Evolutionary conservation across 37 sponge, comb jelly and placozoan genomes (phyloP), one percentile per base, ranked within the genome.

Genomic region (Hormiphora californensis): DNA sequence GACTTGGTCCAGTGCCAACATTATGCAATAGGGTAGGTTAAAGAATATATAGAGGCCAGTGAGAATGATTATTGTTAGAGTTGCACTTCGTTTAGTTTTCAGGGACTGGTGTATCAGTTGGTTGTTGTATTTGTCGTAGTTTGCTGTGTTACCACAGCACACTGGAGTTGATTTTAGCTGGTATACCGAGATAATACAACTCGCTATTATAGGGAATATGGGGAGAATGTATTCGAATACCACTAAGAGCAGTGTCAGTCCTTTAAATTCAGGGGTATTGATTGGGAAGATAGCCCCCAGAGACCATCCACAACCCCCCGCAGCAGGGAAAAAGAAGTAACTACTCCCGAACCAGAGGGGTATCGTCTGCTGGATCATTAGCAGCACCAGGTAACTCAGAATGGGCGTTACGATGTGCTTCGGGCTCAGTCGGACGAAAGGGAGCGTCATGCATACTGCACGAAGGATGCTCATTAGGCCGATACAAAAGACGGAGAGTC

Each of bases 401-500:
- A 39, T 36, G 28, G 81, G 81, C 35, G 17, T 32, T 43, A 33
- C 27, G 12, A 73, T 37, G 46, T 73, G 81, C 44, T 28, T 1
- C 17, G 21, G 21, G 35, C 17, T 25, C 9, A 73, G 46, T n/a
- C 44, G 35, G 1, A 73, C 9, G 46, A 73, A 73, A 7, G 81
- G 81, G 27, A 73, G 27, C 11, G 35, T 43, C 27, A 73, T 33
- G 44, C 46, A 40, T 22, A 73, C 17, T n/a, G 81, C 43, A 23
- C 81, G 81, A 2, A 21, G 38, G 7, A 73, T 73, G 44, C 81
- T 73, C 81, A 73, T 73, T 22, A 73, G 81, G 9, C 81, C 81
- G 46, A 73, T 36, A 11, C 39, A 4, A 33, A 73, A 73, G 15
- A 73, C 81, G 7, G 81, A 73, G 28, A 73, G 44, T 33, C 81